Evolutionary conservation across 92 coral and sea anemone species (phyloP).

Genomic region (Epizoanthus scotinus): DNA sequence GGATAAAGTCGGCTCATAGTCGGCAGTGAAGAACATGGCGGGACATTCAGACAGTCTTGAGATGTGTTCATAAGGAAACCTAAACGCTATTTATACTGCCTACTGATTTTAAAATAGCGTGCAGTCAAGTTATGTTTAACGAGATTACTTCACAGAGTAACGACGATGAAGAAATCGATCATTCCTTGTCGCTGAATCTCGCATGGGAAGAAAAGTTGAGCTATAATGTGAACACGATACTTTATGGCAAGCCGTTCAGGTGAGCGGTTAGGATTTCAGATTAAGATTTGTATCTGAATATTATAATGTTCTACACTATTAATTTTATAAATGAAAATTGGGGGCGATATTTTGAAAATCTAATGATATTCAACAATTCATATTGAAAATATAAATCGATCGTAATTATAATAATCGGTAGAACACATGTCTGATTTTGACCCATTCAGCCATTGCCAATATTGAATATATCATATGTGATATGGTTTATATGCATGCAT

Average conservation of each 20-base stretch:
- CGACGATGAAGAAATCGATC: neutral
- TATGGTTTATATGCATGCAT: no score
- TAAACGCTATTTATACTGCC: neutral
- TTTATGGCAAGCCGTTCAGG: constrained; percentile 65
- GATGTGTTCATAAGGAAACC: neutral
- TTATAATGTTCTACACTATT: no score
- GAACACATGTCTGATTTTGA: no score
- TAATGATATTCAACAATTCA: no score
- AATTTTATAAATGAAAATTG: no score
- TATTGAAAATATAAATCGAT: no score
- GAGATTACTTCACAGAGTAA: constrained; percentile 24
- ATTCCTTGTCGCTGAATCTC: constrained; percentile 26
- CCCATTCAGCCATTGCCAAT: no score
- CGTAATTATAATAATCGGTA: no score
- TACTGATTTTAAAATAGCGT: neutral
- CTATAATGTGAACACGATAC: constrained; percentile 46
- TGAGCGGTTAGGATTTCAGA: constrained; percentile 12
- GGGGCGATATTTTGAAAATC: no score
- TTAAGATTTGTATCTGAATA: neutral
- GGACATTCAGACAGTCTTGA: neutral
- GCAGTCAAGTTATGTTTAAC: neutral
- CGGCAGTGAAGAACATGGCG: constrained; percentile 8
- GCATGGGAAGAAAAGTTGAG: constrained; percentile 38
- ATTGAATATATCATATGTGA: no score
- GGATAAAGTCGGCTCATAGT: neutral